Evolutionary conservation across 2,797 vertebrate species (phyloP), one percentile per base, ranked within the genome.

Genomic region (Sphenopsis melanotis): DNA sequence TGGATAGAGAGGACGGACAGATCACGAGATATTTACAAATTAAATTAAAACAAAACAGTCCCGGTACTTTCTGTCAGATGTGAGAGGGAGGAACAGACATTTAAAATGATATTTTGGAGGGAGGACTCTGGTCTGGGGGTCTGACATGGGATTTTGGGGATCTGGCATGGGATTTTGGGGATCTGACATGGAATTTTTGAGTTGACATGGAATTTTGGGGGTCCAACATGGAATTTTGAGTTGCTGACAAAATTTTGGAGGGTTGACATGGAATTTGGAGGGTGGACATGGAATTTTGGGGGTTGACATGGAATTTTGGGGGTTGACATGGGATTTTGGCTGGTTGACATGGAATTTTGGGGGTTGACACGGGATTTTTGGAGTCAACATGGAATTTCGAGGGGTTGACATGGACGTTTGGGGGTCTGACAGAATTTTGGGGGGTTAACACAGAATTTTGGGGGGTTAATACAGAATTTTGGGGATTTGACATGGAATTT

Each of bases 21-120:
- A n/a, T 30, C 4, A 16, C 0, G 2, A 96, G 55, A 80, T 88
- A 95, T 96, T 95, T 94, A 95, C 96, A 89, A 93, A 95, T 47
- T 47, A 94, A 91, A 91, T 89, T 8, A 24, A 86, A 90, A 59
- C 56, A 20, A 59, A 93, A 49, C 36, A 42, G 3, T 85, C 66
- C 78, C 23, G 11, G 46, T 30, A 39, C 87, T 87, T 93, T 59
- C 87, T 53, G 63, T 75, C 6, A 2, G 68, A 30, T 32, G 50
- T 47, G 42, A 81, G 89, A 34, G 15, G 84, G 80, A 92, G 89
- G 77, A 60, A 85, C 11, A 0, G 42, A 93, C 71, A 9, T 5
- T 34, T 6, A 41, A 22, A 84, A 75, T 18, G 15, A 29, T 3
- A 2, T 52, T 64, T 72, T 16, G 16, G 80, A 32, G 59, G 89